Evolutionary conservation across 2,113 vertebrate genomes (phyloP), one percentile per base, ranked within the genome.

Genomic region (Eclectus roratus): DNA sequence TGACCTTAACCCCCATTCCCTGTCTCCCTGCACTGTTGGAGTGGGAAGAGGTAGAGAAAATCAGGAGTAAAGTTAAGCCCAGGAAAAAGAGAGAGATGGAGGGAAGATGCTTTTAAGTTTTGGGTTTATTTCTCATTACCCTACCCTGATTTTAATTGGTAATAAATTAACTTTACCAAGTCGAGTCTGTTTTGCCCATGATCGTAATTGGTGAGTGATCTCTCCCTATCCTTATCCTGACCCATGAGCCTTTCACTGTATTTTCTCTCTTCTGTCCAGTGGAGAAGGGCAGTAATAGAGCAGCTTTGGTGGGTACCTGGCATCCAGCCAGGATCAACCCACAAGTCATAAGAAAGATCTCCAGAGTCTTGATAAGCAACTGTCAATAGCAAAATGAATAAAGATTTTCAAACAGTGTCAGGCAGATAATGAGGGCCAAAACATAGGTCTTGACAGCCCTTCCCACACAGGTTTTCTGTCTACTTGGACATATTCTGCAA

Each of bases 11-110:
- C 8, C 4, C 35, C 13, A 55, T 35, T 78, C 11, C 28, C 12
- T 1, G 1, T 39, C 3, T 20, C 4, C 6, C 17, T 50, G 44
- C 0, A 0, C 31, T 1, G 11, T 28, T 50, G 2, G 1, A 70
- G 4, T 8, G 17, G 2, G 4, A 68, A 23, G 2, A 76, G 2
- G 15, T 5, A 63, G 6, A 44, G 37, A 41, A 63, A 77, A 39
- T 6, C 1, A 0, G 9, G 23, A 52, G 14, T 20, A 20, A 71
- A 76, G 14, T 2, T 87, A 17, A 80, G 41, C 15, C 9, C 2
- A 2, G 41, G 43, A 77, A 73, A 31, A 23, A 84, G 9, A n/a
- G 29, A 24, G 29, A 31, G 1, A 25, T 8, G 3, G 4, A 7
- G 3, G 16, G 2, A 70, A 20, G 10, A 4, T 29, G 10, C 29